Evolutionary conservation across 37 sponge, comb jelly and placozoan species (phyloP), one percentile per base, ranked within the genome.

Genomic region (Ianthella basta): DNA sequence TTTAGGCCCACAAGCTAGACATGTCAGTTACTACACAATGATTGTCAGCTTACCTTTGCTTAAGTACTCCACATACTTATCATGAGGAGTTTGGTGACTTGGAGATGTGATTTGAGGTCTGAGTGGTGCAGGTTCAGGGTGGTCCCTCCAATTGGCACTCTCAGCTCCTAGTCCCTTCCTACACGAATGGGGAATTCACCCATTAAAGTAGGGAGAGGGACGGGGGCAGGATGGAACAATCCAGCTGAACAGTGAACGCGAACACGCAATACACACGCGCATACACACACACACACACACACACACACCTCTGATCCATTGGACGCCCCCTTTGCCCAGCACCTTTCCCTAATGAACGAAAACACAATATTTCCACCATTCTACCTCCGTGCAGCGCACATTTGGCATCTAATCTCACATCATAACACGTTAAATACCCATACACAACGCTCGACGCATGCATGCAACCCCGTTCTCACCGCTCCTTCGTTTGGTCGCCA

Each of bases 111-210:
- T 23, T 23, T n/a, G 64, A 61, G 33, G 78, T 21, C 32, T 3
- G 21, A 39, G 54, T 37, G 39, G 4, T 4, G 44, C 23, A 16
- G 54, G 54, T 23, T 75, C 78, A 24, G 54, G 1, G 53, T 41
- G 87, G 44, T 70, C 72, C n/a, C 87, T 66, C 87, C 87, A 87
- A 33, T 87, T 87, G 15, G 72, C 30, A 55, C 81, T 80, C 0
- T 80, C 87, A 29, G 87, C 4, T 4, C 78, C 78, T 12, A 69
- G 10, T 75, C 21, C 37, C 44, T 24, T 75, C n/a, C 78, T 53
- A 20, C 25, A 19, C 12, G 5, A 21, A 70, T 36, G 4, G 15
- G 32, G 36, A 8, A 19, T 33, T 35, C 4, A 70, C 29, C 33
- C 2, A 21, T 70, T 35, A 14, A 6, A 5, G 72, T 70, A 27